These are phyloP conservation scores for Epizoanthus stellaris DNA, from an alignment of 92 coral and sea anemone species.

Conservation along the genomic window DNA sequence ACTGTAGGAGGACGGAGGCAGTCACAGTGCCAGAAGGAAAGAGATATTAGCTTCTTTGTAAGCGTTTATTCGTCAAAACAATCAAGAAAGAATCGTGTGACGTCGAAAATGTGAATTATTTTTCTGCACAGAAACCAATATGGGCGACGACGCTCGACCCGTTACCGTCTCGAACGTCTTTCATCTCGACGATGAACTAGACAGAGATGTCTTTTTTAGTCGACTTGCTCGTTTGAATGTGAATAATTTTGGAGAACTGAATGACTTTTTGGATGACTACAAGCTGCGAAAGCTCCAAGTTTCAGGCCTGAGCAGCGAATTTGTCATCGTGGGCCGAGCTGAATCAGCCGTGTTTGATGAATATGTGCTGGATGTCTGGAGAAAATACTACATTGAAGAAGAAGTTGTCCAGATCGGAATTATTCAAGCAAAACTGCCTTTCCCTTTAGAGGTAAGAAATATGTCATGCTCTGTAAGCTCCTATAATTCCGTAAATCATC, in stretches of 20 bases:
- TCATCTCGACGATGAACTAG: conserved; percentile 67
- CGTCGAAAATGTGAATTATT: conserved; percentile 4
- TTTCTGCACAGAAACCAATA: background rate
- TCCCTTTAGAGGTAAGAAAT: conserved; percentile 82
- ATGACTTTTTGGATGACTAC: conserved; percentile 70
- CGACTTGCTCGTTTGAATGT: conserved; percentile 80
- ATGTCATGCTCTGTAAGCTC: background rate
- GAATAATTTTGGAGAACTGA: conserved; percentile 59
- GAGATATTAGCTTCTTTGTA: background rate
- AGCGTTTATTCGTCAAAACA: background rate
- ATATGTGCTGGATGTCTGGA: conserved; percentile 84
- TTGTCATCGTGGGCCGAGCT: conserved; percentile 82
- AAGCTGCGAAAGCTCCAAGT: conserved; percentile 79
- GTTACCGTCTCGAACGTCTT: conserved; percentile 72
- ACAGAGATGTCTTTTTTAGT: conserved; percentile 65
- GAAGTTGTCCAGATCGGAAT: conserved; percentile 88
- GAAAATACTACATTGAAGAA: conserved; percentile 83
- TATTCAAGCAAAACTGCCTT: conserved; percentile 79
- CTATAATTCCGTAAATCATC: background rate
- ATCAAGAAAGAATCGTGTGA: background rate
- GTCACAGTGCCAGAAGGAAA: too few relatives aligned
- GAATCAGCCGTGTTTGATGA: conserved; percentile 88
- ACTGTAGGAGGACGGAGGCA: too few relatives aligned
- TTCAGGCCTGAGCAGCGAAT: conserved; percentile 76
- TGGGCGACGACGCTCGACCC: conserved; percentile 19